A percentile compares a stretch with the other conserved stretches of the same genome.
These are phyloP conservation scores for Callopanchax toddi DNA, from an alignment of 2,113 vertebrate genomes.

Conservation along the genomic window DNA sequence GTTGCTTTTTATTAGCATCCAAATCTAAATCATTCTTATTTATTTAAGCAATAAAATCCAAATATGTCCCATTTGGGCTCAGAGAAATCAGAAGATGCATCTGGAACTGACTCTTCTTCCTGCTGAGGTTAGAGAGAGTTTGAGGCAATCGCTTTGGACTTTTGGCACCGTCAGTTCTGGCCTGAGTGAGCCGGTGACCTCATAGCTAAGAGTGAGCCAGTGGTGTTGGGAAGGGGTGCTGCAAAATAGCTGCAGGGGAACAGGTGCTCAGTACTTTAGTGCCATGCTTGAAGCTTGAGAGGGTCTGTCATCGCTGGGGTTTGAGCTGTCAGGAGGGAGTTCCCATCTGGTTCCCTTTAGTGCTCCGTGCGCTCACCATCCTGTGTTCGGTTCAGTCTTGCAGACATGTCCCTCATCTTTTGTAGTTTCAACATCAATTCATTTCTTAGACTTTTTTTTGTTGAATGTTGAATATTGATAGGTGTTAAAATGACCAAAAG, in stretches of 20 bases:
- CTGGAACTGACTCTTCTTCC: slow-evolving; percentile 18
- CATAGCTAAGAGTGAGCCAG: slow-evolving; percentile 60
- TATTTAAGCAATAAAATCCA: background rate
- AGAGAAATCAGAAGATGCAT: slow-evolving; percentile 22
- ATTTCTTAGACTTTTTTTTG: background rate
- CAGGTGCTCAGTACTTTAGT: slow-evolving; percentile 76
- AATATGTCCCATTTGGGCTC: slow-evolving; percentile 5
- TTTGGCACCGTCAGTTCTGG: slow-evolving; percentile 7
- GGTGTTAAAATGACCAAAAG: too few species aligned
- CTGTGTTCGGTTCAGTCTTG: slow-evolving; percentile 9
- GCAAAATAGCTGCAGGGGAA: slow-evolving; percentile 48
- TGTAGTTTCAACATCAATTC: too few species aligned
- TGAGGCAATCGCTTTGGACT: slow-evolving; percentile 38
- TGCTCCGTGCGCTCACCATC: slow-evolving; percentile 16
- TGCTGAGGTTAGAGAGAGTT: slow-evolving; percentile 7
- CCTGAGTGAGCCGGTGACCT: slow-evolving; percentile 59
- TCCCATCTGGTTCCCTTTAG: slow-evolving; percentile 70
- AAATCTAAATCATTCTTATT: slow-evolving; percentile 1
- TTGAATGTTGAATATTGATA: too few species aligned
- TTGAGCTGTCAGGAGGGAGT: slow-evolving; percentile 47
- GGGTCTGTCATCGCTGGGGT: slow-evolving; percentile 56
- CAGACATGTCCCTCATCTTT: background rate
- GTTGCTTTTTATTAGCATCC: slow-evolving; percentile 4
- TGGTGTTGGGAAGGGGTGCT: slow-evolving; percentile 31
- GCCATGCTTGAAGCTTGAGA: slow-evolving; percentile 68